Evolutionary conservation across 2,797 vertebrate genomes (phyloP).

Genomic region (Eospalax fontanierii): DNA sequence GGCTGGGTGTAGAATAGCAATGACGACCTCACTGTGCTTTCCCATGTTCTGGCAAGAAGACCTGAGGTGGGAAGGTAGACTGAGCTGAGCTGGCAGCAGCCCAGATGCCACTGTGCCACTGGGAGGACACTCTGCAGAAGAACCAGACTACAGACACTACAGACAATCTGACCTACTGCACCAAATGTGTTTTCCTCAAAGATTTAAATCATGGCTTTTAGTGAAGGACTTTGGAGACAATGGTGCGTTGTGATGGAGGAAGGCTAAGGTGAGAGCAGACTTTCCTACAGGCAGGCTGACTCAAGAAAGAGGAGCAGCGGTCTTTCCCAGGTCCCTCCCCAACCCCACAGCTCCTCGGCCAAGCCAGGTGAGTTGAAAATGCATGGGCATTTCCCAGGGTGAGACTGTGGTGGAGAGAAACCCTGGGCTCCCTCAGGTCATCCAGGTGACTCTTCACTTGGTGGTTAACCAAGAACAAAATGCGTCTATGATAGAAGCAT

Average conservation of each 20-base stretch:
- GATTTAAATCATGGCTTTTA: neutral
- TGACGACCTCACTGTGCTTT: neutral
- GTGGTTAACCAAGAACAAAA: neutral
- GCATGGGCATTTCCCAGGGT: too few relatives aligned
- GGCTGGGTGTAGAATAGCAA: neutral
- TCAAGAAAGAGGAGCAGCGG: fast-evolving
- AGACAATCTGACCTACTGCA: neutral
- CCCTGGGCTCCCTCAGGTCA: neutral
- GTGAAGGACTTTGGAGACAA: neutral
- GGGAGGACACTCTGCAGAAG: neutral
- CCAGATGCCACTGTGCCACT: fast-evolving
- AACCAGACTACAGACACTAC: neutral
- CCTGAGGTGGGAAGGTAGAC: neutral
- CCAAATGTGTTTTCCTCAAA: neutral
- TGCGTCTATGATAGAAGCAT: neutral
- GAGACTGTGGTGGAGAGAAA: neutral
- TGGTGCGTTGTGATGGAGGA: neutral
- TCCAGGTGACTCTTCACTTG: neutral
- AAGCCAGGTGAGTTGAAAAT: neutral
- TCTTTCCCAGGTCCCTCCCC: neutral
- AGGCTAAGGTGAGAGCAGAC: neutral
- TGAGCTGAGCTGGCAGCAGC: neutral
- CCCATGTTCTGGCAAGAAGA: fast-evolving
- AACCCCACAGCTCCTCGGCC: neutral
- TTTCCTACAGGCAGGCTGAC: neutral